Percentiles rank a stretch among this genome's conserved stretches.
These are phyloP conservation scores for Melanaphis sacchari DNA, from an alignment of 1,140 invertebrate species.

Conservation along the genomic window DNA sequence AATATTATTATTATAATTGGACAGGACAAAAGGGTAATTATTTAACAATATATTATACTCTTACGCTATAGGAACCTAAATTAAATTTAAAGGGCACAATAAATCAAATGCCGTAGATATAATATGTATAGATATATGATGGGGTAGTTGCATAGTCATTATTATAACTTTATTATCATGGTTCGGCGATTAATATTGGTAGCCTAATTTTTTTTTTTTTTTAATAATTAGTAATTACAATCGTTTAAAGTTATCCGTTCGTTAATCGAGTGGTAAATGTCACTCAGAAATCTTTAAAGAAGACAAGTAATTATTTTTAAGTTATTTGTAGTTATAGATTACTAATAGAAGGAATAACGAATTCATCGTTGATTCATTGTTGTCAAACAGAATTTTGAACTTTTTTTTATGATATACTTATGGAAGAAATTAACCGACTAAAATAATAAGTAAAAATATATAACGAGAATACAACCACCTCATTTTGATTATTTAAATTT, in stretches of 20 bases:
- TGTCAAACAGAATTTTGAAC: not conserved
- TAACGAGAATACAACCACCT: constrained; percentile 26
- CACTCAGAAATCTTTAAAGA: not conserved
- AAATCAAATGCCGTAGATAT: constrained; percentile 8
- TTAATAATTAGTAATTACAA: not conserved
- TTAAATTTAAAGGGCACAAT: constrained; percentile 34
- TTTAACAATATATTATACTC: constrained; percentile 30
- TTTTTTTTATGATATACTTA: not conserved
- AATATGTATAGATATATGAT: constrained; percentile 39
- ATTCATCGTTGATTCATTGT: not conserved
- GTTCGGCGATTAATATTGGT: not conserved
- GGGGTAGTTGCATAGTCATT: constrained; percentile 16
- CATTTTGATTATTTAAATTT: constrained; percentile 48
- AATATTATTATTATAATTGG: constrained; percentile 30
- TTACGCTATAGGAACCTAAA: constrained; percentile 56
- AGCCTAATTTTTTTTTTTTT: not conserved
- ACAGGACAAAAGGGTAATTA: constrained; percentile 54
- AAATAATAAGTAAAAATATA: not conserved
- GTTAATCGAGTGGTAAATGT: not conserved
- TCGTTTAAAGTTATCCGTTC: not conserved
- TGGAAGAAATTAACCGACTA: not conserved
- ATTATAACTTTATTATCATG: not conserved
- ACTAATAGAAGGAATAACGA: not conserved
- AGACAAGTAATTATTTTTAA: not conserved
- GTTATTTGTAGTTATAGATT: not conserved